Conservation (phyloP, 2,888 invertebrate species). For the Eupithecia pulchellata region DNA sequence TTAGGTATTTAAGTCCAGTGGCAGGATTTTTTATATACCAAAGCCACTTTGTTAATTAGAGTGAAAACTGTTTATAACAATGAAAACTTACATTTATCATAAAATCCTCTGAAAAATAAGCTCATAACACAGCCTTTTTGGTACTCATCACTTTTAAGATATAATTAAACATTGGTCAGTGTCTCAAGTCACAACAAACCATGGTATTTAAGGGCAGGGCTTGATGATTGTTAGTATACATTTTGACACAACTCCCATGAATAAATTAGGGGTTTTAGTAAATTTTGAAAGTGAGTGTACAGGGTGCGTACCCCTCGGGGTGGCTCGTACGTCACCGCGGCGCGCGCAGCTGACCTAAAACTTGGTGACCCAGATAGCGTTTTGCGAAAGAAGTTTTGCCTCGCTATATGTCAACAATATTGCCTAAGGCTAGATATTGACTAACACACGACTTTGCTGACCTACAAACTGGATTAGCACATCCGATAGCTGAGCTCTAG, state of each 20-base stretch:
- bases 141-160: neutral
- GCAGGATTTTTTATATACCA: no score
- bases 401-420: conserved; percentile 75
- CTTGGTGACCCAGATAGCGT: conserved; percentile 70
- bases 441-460: conserved; percentile 58
- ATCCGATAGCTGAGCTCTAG: conserved; percentile 32
- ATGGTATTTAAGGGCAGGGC: neutral
- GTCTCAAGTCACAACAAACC: neutral
- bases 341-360: conserved; percentile 74
- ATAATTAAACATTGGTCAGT: conserved; percentile 1
- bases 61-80: no score
- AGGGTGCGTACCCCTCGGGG: conserved; percentile 59
- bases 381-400: conserved; percentile 64
- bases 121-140: conserved; percentile 3
- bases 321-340: conserved; percentile 70
- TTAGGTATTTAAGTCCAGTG: no score
- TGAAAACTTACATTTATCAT: neutral
- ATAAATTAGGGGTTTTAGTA: conserved; percentile 29
- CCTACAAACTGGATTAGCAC: conserved; percentile 54
- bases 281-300: conserved; percentile 66
- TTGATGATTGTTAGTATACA: neutral
- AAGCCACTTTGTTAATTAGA: no score
- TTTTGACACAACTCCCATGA: conserved; percentile 17
- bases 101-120: conserved; percentile 4
- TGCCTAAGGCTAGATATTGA: conserved; percentile 62